Percentiles rank a stretch among this genome's conserved stretches.
Conservation (phyloP, 2,113 vertebrate species). For the Microcebus murinus region DNA sequence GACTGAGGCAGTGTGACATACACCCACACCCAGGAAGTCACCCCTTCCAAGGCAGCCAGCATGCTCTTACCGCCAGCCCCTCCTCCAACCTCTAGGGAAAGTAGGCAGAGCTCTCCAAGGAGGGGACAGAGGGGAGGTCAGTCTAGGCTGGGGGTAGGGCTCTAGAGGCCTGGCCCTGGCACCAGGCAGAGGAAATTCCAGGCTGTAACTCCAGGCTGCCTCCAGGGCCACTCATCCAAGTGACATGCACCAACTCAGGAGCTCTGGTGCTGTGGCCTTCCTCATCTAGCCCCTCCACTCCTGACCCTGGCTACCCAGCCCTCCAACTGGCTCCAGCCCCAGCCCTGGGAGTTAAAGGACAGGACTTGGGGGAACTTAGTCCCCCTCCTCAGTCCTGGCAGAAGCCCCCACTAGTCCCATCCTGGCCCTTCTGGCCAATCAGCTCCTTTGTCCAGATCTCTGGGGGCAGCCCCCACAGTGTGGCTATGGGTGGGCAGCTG, state of each 20-base stretch:
- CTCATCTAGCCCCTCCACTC: not conserved
- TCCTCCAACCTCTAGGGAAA: constrained; percentile 68
- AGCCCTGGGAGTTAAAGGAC: not conserved
- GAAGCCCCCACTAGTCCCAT: not conserved
- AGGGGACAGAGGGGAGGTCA: constrained; percentile 58
- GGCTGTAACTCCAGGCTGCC: constrained; percentile 68
- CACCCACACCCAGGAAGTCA: constrained; percentile 46
- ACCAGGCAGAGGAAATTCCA: constrained; percentile 74
- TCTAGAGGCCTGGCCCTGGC: constrained; percentile 70
- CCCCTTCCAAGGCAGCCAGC: constrained; percentile 35
- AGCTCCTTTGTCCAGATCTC: not conserved
- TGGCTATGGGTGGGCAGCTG: constrained; percentile 59
- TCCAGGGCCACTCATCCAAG: constrained; percentile 51
- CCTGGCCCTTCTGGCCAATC: not conserved
- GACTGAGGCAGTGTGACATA: not conserved
- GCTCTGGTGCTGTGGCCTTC: not conserved
- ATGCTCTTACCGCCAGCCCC: constrained; percentile 38
- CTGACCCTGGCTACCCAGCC: not conserved
- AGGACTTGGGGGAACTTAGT: not conserved
- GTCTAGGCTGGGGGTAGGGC: constrained; percentile 66
- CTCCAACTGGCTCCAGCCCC: not conserved
- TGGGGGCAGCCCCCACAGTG: not conserved
- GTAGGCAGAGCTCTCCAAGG: not conserved
- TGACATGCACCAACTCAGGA: not conserved
- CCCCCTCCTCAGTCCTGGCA: not conserved